Base-by-base conservation (phyloP, 2,797 vertebrate species). In the Buphagus erythrorhynchus region DNA sequence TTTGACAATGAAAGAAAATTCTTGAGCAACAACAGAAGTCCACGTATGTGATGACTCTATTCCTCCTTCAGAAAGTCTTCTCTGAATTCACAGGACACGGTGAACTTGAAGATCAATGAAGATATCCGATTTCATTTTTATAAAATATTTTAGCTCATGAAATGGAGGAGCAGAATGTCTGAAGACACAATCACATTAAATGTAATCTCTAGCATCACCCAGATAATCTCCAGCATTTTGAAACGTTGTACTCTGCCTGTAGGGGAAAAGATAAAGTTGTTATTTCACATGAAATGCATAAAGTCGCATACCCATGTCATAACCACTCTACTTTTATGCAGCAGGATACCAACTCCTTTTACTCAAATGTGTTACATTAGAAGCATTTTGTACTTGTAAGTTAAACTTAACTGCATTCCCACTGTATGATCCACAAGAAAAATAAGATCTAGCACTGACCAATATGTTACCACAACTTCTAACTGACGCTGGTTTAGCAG, bases 171-270 rank as follows among this genome's bases (percentile, higher is more conserved):
- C 77, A 95, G 75, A 90, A 96, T 57, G 81, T 93, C 76, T 78
- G 97, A 96, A 95, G 96, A 88, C 65, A 74, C n/a, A 82, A 87
- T 49, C 83, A 90, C 92, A 86, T 94, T 91, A 93, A 93, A 94
- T 29, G 90, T 77, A 91, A 97, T 84, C 83, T 93, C 81, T 71
- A 82, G 62, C 57, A 96, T 96, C 97, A 96, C 51, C 40, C 59
- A 93, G 84, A 97, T 95, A 95, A 95, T 94, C 49, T 95, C 97
- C 92, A 94, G 95, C 93, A 96, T 97, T 98, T 93, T 97, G 95
- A 97, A 97, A 88, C 3, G 28, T 51, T 76, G 93, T n/a, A 78
- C 57, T 95, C 67, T 95, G 65, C 96, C 98, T 98, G 95, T 57
- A 95, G 31, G 38, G 91, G 35, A 49, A 88, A 94, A 90, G 76